Evolutionary conservation across 2,888 invertebrate species (phyloP).

Genomic region (Volucella inflata): DNA sequence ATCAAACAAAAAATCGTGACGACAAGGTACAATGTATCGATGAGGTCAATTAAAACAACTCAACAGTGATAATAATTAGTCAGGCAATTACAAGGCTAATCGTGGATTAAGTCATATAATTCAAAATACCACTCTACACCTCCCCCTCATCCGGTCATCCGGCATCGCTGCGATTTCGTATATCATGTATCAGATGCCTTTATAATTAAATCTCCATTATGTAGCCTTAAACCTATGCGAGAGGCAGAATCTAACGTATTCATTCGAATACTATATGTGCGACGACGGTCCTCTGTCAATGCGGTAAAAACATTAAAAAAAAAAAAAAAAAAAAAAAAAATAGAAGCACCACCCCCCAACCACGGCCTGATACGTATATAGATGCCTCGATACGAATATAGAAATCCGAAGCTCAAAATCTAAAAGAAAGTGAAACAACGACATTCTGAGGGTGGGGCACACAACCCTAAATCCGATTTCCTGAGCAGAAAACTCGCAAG

Average conservation of each 20-base stretch:
- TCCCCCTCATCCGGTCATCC: background rate
- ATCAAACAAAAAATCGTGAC: constrained; percentile 36
- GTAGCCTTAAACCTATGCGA: background rate
- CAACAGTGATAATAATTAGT: constrained; percentile 47
- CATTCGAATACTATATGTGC: no score
- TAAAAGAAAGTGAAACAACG: constrained; percentile 54
- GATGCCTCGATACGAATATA: background rate
- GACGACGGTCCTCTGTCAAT: background rate
- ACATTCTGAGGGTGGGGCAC: constrained; percentile 22
- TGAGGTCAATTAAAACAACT: constrained; percentile 67
- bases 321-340: no score
- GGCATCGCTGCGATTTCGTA: background rate
- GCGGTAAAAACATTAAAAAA: constrained; percentile 55
- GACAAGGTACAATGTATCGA: constrained; percentile 47
- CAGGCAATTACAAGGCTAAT: constrained; percentile 34
- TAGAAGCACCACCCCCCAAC: background rate
- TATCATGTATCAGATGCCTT: background rate
- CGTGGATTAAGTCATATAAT: constrained; percentile 30
- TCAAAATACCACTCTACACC: background rate
- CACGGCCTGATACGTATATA: background rate
- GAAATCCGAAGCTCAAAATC: constrained; percentile 19
- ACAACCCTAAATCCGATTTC: constrained; percentile 16
- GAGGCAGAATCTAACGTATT: no score
- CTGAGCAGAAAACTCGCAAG: constrained; percentile 55
- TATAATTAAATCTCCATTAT: constrained; percentile 60